phyloP scores from a whole-genome alignment of 2,888 invertebrate species.

The Platerodrilus igneus region DNA sequence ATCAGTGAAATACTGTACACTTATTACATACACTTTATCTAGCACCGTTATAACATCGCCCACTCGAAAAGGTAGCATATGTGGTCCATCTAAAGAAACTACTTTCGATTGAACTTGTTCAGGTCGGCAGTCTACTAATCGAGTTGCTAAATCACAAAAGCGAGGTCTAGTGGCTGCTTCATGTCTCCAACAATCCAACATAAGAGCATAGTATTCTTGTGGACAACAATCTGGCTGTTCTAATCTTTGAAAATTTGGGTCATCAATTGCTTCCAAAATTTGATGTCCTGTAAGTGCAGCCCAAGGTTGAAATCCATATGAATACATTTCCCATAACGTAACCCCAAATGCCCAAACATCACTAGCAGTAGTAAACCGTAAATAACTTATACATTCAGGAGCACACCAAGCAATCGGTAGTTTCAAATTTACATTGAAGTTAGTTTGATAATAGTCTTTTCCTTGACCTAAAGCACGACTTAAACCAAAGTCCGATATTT shows the following conservation, averaged over 20 bases:
- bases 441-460: conserved; percentile 98
- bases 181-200: conserved; percentile 96
- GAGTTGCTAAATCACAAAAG: conserved; percentile 76
- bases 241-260: conserved; percentile 83
- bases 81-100: conserved; percentile 49
- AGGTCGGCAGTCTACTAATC: conserved; percentile 81
- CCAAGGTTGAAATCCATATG: conserved; percentile 98
- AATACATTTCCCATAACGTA: conserved; percentile 99
- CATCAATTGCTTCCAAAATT: conserved; percentile 92
- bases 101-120: conserved; percentile 85
- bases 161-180: conserved; percentile 84
- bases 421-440: conserved; percentile 95
- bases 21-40: conserved; percentile 65
- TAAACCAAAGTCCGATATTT: conserved; percentile 97
- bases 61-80: conserved; percentile 76
- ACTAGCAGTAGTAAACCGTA: conserved; percentile 92
- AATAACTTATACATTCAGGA: conserved; percentile 93
- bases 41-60: conserved; percentile 92
- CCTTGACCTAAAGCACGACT: conserved; percentile 94
- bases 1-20: conserved; percentile 21
- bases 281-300: conserved; percentile 83
- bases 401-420: conserved; percentile 99
- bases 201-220: conserved; percentile 82
- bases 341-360: conserved; percentile 98
- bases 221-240: conserved; percentile 95